phyloP scores from a whole-genome alignment of 2,888 invertebrate genomes.

The Onthophagus sagittarius region DNA sequence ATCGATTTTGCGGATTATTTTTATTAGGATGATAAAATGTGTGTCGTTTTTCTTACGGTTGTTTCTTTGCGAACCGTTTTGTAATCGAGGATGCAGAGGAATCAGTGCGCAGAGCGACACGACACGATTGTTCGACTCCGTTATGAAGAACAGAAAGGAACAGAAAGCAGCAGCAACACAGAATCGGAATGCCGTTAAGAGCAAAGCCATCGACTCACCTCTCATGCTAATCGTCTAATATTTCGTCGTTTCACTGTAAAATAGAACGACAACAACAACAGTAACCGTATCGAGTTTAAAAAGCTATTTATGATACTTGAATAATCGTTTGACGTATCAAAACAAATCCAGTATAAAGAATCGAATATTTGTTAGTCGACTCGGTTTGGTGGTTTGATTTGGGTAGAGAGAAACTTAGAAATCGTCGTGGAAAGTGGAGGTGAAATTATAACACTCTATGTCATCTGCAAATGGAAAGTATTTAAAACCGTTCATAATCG shows the following conservation, averaged over 20 bases:
- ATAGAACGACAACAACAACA: too few species aligned
- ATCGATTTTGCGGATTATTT: too few species aligned
- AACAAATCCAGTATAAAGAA: not conserved
- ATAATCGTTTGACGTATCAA: too few species aligned
- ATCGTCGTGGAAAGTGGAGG: conserved; percentile 42
- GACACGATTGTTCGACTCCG: not conserved
- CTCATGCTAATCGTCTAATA: not conserved
- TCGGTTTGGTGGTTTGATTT: not conserved
- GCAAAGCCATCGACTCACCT: not conserved
- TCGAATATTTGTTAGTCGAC: too few species aligned
- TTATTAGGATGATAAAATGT: not conserved
- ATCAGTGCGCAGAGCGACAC: not conserved
- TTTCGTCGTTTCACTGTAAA: not conserved
- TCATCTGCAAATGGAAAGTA: conserved; percentile 34
- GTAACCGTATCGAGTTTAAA: too few species aligned
- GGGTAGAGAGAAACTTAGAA: conserved; percentile 33
- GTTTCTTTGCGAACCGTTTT: not conserved
- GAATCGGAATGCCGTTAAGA: not conserved
- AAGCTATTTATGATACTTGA: too few species aligned
- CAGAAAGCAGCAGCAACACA: too few species aligned
- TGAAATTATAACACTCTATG: conserved; percentile 34
- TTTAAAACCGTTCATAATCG: conserved; percentile 18
- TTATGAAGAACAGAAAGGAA: not conserved
- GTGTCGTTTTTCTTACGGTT: not conserved
- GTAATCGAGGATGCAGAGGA: not conserved